Conservation (phyloP, 2,113 vertebrate genomes). For the Dicerorhinus sumatrensis region DNA sequence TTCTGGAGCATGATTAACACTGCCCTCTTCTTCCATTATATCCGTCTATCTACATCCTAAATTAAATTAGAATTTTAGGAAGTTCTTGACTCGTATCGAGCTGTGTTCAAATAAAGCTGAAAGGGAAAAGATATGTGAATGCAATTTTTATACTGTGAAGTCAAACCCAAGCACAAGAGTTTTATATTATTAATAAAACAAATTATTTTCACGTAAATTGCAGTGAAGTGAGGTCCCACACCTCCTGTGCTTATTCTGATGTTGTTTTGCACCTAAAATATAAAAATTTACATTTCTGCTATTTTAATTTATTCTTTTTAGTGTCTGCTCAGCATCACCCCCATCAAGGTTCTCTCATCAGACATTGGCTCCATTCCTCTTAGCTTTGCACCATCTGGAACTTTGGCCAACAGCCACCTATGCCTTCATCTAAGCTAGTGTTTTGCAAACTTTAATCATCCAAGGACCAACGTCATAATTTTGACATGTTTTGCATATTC, state of each 20-base stretch:
- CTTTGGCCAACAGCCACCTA: slow-evolving; percentile 45
- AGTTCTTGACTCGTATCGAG: background rate
- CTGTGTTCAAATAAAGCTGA: background rate
- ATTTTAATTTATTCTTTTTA: slow-evolving; percentile 60
- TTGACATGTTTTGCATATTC: background rate
- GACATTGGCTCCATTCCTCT: slow-evolving; percentile 29
- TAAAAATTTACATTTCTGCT: slow-evolving; percentile 44
- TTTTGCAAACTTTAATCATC: slow-evolving; percentile 57
- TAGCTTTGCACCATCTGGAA: slow-evolving; percentile 62
- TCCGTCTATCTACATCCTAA: background rate
- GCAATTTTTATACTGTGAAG: background rate
- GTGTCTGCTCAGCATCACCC: background rate
- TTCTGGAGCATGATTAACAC: background rate
- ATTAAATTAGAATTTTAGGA: background rate
- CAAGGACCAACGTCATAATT: slow-evolving; percentile 13
- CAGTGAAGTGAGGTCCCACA: background rate
- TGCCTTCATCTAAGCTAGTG: slow-evolving; percentile 30
- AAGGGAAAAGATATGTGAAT: background rate
- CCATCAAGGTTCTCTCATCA: slow-evolving; percentile 30
- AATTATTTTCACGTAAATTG: slow-evolving; percentile 13
- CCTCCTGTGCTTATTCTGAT: background rate
- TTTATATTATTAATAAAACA: slow-evolving; percentile 24
- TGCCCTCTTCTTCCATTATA: background rate
- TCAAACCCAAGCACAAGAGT: background rate
- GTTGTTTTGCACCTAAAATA: slow-evolving; percentile 42